These are phyloP conservation scores for Anagyrus pseudococci DNA, from an alignment of 2,888 invertebrate species.

Conservation along the genomic window DNA sequence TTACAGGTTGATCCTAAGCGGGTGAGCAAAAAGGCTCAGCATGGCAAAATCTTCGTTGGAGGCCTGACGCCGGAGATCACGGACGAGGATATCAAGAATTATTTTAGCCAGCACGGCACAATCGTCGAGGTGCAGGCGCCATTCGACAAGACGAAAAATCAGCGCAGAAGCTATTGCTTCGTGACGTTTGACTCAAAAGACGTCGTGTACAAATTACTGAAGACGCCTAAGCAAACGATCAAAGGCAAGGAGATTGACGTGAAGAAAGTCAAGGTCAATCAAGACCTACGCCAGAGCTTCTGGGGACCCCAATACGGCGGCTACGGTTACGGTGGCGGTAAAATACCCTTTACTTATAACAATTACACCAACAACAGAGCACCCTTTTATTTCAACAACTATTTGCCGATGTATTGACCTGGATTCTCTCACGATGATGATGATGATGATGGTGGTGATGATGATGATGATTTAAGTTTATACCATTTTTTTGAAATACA, in stretches of 20 bases:
- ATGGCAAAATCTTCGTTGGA: conserved; percentile 72
- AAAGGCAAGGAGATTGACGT: conserved; percentile 68
- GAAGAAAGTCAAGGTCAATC: conserved; percentile 67
- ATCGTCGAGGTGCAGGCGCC: conserved; percentile 71
- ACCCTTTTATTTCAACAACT: conserved; percentile 10
- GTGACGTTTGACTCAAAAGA: conserved; percentile 72
- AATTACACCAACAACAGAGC: neutral
- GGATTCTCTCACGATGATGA: no score
- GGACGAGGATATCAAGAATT: conserved; percentile 68
- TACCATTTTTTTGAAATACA: conserved; percentile 30
- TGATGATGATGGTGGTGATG: no score
- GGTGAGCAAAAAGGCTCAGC: conserved; percentile 69
- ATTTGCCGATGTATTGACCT: conserved; percentile 29
- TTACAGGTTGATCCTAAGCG: conserved; percentile 69
- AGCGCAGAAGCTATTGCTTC: conserved; percentile 71
- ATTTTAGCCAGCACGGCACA: conserved; percentile 69
- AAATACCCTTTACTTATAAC: conserved; percentile 48
- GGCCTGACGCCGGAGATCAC: conserved; percentile 69
- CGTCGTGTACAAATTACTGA: conserved; percentile 67
- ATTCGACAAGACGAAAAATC: conserved; percentile 71
- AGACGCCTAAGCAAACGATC: conserved; percentile 67
- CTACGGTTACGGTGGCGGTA: conserved; percentile 53
- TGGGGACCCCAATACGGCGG: conserved; percentile 58
- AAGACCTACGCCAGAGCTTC: conserved; percentile 59
- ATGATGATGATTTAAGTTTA: conserved; percentile 27